Percentiles rank a stretch among this genome's conserved stretches.
Conservation (phyloP, 2,888 invertebrate species). For the Nephrotoma appendiculata region DNA sequence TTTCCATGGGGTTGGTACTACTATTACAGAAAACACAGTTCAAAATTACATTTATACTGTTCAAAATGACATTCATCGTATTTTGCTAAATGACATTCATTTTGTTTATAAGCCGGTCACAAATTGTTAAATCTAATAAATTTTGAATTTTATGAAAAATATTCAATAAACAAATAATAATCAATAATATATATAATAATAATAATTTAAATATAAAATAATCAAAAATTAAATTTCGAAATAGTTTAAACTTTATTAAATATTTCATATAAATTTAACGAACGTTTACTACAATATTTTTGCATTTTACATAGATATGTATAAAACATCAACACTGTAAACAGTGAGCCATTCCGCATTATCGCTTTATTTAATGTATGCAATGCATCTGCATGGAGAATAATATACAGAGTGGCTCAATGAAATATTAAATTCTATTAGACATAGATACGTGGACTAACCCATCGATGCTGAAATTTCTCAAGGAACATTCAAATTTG, state of each 20-base stretch:
- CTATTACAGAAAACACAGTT: no score
- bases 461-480: slow-evolving; percentile 4
- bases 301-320: neutral
- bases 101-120: no score
- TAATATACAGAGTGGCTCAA: slow-evolving; percentile 7
- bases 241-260: neutral
- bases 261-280: neutral
- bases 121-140: no score
- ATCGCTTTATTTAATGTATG: slow-evolving; percentile 11
- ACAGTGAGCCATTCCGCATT: slow-evolving; percentile 9
- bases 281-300: neutral
- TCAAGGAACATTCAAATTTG: neutral
- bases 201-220: no score
- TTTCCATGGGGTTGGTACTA: no score
- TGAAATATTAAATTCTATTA: slow-evolving; percentile 11
- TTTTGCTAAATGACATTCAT: no score
- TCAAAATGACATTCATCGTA: no score
- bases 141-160: no score
- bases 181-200: no score
- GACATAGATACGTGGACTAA: slow-evolving; percentile 12
- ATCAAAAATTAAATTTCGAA: no score
- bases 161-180: no score
- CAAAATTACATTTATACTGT: no score
- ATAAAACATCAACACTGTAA: neutral
- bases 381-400: slow-evolving; percentile 9